Evolutionary conservation across 2,113 vertebrate species (phyloP).

Genomic region (Pyxicephalus adspersus): DNA sequence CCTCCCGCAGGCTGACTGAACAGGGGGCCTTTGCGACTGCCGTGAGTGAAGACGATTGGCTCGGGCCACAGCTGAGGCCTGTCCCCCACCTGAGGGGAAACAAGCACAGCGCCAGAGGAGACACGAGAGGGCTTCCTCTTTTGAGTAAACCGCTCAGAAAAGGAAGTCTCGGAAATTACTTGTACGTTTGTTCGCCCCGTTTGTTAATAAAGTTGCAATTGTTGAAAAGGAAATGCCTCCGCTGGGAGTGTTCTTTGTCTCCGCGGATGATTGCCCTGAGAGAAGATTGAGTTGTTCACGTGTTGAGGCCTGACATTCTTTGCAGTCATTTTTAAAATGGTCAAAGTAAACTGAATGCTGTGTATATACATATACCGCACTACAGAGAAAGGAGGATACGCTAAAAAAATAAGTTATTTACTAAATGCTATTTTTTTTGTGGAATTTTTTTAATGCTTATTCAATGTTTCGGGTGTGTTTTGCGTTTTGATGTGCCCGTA

Average conservation of each 20-base stretch:
- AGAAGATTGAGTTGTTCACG: not conserved
- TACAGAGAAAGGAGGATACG: too few relatives aligned
- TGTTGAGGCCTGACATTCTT: not conserved
- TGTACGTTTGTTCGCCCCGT: slow-evolving; percentile 26
- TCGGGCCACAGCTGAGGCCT: not conserved
- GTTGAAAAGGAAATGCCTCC: slow-evolving; percentile 12
- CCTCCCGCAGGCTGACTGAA: slow-evolving; percentile 25
- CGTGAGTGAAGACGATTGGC: not conserved
- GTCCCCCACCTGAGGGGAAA: not conserved
- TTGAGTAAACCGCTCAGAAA: not conserved
- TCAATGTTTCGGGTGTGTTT: too few relatives aligned
- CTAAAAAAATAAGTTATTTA: too few relatives aligned
- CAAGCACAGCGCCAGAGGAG: not conserved
- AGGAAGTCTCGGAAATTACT: slow-evolving; percentile 2
- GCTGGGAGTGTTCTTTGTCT: slow-evolving; percentile 23
- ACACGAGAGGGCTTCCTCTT: not conserved
- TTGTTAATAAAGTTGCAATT: slow-evolving; percentile 31
- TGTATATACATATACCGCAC: too few relatives aligned
- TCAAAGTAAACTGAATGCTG: not conserved
- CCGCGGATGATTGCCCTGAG: not conserved
- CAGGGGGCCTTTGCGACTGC: not conserved
- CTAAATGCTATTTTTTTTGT: too few relatives aligned
- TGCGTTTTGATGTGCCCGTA: not conserved
- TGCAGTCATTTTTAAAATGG: slow-evolving; percentile 1
- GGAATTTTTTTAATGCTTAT: too few relatives aligned